Percentiles rank a stretch among this genome's conserved stretches.
Evolutionary conservation across 2,888 invertebrate species (phyloP).

Genomic region (Platycheirus rosarum): DNA sequence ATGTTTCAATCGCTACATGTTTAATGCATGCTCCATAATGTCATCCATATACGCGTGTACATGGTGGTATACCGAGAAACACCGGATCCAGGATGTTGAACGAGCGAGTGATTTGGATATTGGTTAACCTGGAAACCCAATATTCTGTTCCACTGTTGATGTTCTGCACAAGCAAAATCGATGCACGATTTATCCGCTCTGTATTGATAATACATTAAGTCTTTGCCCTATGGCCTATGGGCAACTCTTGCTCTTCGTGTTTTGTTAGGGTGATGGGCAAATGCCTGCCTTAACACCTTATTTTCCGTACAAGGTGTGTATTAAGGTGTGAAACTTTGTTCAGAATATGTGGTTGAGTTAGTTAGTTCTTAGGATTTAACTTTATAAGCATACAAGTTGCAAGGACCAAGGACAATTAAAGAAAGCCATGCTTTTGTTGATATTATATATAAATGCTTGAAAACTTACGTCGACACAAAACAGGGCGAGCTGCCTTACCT

Average conservation of each 20-base stretch:
- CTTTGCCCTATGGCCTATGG: constrained; percentile 18
- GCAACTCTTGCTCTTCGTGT: neutral
- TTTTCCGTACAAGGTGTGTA: neutral
- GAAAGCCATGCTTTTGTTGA: too few species aligned
- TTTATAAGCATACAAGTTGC: too few species aligned
- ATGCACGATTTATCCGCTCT: constrained; percentile 32
- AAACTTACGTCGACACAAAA: too few species aligned
- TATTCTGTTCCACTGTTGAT: neutral
- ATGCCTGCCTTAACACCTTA: constrained; percentile 39
- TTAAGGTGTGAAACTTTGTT: too few species aligned
- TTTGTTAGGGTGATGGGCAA: constrained; percentile 3
- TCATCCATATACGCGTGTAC: constrained; percentile 15
- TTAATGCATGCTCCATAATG: constrained; percentile 67
- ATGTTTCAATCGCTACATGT: constrained; percentile 63
- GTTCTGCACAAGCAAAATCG: constrained; percentile 21
- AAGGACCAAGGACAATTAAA: too few species aligned
- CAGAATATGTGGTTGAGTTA: too few species aligned
- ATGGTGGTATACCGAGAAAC: constrained; percentile 12
- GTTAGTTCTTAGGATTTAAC: too few species aligned
- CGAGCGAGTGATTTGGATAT: constrained; percentile 54
- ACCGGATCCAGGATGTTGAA: constrained; percentile 27
- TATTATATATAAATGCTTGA: too few species aligned
- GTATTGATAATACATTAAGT: constrained; percentile 1
- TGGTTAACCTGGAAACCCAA: constrained; percentile 49
- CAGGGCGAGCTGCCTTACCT: too few species aligned